phyloP scores from a whole-genome alignment of 37 sponge, comb jelly and placozoan genomes.

The Hexactinellida sp. region DNA sequence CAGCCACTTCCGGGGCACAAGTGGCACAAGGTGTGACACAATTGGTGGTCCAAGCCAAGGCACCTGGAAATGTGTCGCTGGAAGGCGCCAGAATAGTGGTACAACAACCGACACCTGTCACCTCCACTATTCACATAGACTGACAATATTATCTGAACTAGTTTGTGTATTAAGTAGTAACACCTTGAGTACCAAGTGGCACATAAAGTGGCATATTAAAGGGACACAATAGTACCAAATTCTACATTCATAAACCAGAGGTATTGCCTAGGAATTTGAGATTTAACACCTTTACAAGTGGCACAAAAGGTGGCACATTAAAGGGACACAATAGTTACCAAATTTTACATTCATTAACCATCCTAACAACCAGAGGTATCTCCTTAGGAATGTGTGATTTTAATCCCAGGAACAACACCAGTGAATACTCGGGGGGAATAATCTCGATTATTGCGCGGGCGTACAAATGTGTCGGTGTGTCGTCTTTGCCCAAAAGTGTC shows the following conservation, averaged over 20 bases:
- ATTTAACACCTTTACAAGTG: background rate
- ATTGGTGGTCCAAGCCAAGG: background rate
- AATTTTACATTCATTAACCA: background rate
- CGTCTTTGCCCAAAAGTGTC: conserved; percentile 15
- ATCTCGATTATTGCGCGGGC: background rate
- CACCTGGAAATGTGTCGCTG: background rate
- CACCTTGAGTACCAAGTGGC: too few relatives aligned
- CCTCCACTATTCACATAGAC: conserved; percentile 3
- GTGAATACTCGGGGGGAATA: background rate
- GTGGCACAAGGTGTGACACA: background rate
- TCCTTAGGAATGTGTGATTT: background rate
- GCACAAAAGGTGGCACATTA: background rate
- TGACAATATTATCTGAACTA: background rate
- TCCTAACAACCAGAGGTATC: background rate
- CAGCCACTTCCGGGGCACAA: background rate
- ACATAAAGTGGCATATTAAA: too few relatives aligned
- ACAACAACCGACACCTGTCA: background rate
- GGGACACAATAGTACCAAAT: too few relatives aligned
- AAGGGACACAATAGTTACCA: background rate
- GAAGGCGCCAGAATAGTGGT: background rate
- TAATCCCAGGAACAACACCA: background rate
- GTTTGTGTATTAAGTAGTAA: background rate
- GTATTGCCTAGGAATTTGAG: background rate
- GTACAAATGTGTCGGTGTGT: background rate
- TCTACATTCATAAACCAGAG: too few relatives aligned